phyloP scores from a whole-genome alignment of 1,140 invertebrate genomes.

The Drosophila lowei region DNA sequence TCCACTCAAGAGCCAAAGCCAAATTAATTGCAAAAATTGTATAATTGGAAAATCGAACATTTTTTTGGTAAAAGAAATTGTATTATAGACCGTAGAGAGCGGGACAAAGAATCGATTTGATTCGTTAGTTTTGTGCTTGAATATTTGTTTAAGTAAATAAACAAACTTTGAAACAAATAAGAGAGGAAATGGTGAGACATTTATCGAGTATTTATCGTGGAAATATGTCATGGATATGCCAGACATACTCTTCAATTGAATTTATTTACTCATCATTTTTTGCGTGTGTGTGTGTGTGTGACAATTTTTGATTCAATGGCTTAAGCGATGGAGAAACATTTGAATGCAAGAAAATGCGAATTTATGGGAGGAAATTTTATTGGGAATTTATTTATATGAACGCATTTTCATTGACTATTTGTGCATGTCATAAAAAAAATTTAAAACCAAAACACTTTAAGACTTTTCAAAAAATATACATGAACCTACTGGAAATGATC shows the following conservation, averaged over 20 bases:
- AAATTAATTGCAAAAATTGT: constrained; percentile 47
- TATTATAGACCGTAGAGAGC: not conserved
- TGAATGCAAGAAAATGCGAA: not conserved
- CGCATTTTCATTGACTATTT: too few species aligned
- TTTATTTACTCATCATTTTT: constrained; percentile 24
- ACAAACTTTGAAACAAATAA: not conserved
- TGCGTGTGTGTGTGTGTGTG: constrained; percentile 7
- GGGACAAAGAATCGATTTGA: constrained; percentile 8
- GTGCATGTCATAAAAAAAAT: too few species aligned
- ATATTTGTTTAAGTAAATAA: constrained; percentile 13
- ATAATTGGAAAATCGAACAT: constrained; percentile 42
- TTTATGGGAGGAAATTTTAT: too few species aligned
- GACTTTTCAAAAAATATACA: too few species aligned
- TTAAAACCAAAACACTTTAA: too few species aligned
- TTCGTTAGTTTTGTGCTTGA: too few species aligned
- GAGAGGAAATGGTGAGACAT: not conserved
- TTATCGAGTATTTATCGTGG: constrained; percentile 10
- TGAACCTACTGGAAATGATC: too few species aligned
- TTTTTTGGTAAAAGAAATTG: not conserved
- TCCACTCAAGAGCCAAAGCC: constrained; percentile 5
- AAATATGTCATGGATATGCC: not conserved
- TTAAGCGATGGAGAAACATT: constrained; percentile 6
- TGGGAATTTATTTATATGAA: constrained; percentile 1
- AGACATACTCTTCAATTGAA: not conserved
- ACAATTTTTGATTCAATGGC: constrained; percentile 34